phyloP scores from a whole-genome alignment of 2,113 vertebrate genomes.

The Crotalus tigris region DNA sequence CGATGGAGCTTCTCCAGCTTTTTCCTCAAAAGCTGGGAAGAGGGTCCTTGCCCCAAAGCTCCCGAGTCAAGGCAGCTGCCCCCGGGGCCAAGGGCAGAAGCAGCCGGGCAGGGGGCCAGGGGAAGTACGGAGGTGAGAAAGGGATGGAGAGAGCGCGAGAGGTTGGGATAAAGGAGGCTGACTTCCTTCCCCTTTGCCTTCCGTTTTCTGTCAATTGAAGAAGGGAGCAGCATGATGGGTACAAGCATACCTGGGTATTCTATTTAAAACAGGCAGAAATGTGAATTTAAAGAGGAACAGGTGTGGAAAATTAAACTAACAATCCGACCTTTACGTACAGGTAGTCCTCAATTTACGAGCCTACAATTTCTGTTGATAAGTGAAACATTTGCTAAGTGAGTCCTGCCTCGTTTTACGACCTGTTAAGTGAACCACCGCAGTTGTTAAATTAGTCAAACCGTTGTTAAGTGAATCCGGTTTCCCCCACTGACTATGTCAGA shows the following conservation, averaged over 20 bases:
- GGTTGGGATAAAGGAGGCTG: background rate
- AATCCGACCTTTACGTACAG: background rate
- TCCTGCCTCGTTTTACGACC: background rate
- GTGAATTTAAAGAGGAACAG: background rate
- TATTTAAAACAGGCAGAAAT: background rate
- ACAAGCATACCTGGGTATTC: background rate
- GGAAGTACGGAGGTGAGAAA: background rate
- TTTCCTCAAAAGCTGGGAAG: background rate
- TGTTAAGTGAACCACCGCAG: background rate
- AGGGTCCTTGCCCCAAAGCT: too few relatives aligned
- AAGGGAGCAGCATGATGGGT: background rate
- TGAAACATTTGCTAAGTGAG: too few relatives aligned
- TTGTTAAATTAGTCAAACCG: background rate
- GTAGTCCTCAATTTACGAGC: too few relatives aligned
- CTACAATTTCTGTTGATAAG: too few relatives aligned
- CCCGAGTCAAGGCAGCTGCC: background rate
- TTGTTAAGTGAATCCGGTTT: background rate
- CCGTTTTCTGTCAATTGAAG: background rate
- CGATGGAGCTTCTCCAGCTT: accelerated
- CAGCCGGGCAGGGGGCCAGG: background rate
- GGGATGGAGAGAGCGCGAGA: background rate
- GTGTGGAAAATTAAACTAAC: background rate
- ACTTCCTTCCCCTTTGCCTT: background rate
- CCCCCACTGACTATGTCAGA: too few relatives aligned
- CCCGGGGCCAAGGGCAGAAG: background rate